These are phyloP conservation scores for Ephestia elutella DNA, from an alignment of 1,140 invertebrate genomes.

Conservation along the genomic window DNA sequence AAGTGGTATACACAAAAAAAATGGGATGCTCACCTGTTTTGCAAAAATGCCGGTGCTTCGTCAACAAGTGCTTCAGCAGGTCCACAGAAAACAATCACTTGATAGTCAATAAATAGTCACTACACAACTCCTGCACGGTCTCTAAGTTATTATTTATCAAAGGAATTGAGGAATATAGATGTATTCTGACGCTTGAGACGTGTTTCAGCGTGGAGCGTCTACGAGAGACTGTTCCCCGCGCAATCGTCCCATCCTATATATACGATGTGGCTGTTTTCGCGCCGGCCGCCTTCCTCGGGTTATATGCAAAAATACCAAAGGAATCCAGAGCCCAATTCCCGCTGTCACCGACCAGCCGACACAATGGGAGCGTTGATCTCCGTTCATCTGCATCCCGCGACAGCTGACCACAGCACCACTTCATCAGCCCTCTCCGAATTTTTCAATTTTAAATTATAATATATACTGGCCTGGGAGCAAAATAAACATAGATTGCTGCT, in stretches of 20 bases:
- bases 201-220: constrained; percentile 22
- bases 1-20: background rate
- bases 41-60: constrained; percentile 4
- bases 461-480: no score
- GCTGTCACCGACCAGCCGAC: constrained; percentile 63
- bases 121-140: constrained; percentile 29
- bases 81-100: constrained; percentile 22
- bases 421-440: constrained; percentile 33
- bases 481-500: no score
- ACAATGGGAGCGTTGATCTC: constrained; percentile 71
- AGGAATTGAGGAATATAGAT: background rate
- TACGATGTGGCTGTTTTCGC: constrained; percentile 39
- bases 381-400: constrained; percentile 40
- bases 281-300: constrained; percentile 48
- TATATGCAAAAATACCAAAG: constrained; percentile 66
- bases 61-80: constrained; percentile 11
- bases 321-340: constrained; percentile 67
- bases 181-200: constrained; percentile 12
- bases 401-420: constrained; percentile 53
- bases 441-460: constrained; percentile 13
- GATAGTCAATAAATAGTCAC: constrained; percentile 21
- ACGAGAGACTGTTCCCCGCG: constrained; percentile 58
- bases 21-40: background rate
- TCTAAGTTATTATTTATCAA: constrained; percentile 3
- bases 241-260: constrained; percentile 50